These are phyloP conservation scores for Mamestra brassicae DNA, from an alignment of 2,888 invertebrate genomes.

Conservation along the genomic window DNA sequence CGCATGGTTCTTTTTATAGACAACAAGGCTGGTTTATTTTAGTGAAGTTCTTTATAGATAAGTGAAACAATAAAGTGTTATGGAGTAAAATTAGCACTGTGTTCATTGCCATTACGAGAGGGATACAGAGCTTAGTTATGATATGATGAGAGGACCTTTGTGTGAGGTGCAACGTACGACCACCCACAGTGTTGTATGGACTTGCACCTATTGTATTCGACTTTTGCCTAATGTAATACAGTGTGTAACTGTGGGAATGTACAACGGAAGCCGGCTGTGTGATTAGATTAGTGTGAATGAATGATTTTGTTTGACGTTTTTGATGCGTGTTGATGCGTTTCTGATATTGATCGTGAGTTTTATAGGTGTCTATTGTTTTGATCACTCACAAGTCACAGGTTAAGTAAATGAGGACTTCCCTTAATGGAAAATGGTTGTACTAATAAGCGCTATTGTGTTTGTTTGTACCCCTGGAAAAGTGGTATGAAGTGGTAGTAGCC, in stretches of 20 bases:
- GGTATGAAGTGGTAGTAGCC: background rate
- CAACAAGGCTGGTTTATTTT: constrained; percentile 55
- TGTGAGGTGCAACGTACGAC: constrained; percentile 80
- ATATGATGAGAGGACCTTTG: constrained; percentile 76
- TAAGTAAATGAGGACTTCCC: background rate
- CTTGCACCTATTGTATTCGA: constrained; percentile 75
- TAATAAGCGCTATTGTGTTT: background rate
- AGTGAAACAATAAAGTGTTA: constrained; percentile 62
- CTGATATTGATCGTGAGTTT: constrained; percentile 54
- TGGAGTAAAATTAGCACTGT: constrained; percentile 69
- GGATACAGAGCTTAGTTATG: constrained; percentile 71
- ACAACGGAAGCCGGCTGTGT: constrained; percentile 76
- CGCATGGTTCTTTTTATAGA: constrained; percentile 54
- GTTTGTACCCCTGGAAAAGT: background rate
- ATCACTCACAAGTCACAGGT: background rate
- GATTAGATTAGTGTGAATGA: constrained; percentile 82
- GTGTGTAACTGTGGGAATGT: constrained; percentile 74
- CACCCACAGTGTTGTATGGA: constrained; percentile 76
- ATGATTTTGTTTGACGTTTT: constrained; percentile 78
- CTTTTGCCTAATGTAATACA: constrained; percentile 68
- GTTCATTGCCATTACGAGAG: constrained; percentile 65
- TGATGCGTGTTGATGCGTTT: constrained; percentile 64
- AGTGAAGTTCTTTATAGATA: constrained; percentile 57
- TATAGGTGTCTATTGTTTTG: background rate
- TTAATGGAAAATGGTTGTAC: background rate